Evolutionary conservation across 2,888 invertebrate species (phyloP), one percentile per base, ranked within the genome.

Genomic region (Carpatolechia fugitivella): DNA sequence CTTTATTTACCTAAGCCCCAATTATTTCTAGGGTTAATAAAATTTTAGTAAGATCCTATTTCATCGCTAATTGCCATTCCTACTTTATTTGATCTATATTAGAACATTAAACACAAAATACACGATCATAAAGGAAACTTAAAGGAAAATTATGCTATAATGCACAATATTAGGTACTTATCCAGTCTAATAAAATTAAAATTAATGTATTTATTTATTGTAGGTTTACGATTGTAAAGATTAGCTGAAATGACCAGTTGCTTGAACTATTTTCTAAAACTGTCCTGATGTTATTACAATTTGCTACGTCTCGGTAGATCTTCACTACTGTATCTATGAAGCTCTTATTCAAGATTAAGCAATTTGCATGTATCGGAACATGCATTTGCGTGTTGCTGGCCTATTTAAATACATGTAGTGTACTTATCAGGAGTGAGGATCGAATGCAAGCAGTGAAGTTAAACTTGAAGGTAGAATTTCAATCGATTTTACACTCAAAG

Each of bases 391-490:
- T 72, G 74, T 72, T 61, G 53, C 58, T 56, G 58, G 65, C 60
- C 65, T 63, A 78, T 84, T 81, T 81, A 75, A 82, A 80, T 80
- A 18, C 18, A 18, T 20, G 18, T 11, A 79, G 40, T 20, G 18
- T 11, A 79, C 74, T 81, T 78, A 82, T 84, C 80, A 60, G 68
- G 24, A 13, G 6, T 20, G n/a, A 6, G 44, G 44, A 44, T 44
- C 44, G n/a, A 5, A 3, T 18, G 8, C 13, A 8, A 24, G 44
- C 44, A 11, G 44, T 20, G 0, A 20, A 24, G 7, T 11, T 41
- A 44, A 24, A 13, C 10, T 13, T 7, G 24, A 44, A 29, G 44
- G 40, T 10, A 24, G 6, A 24, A 4, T 24, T 24, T 4, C 24
- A 6, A 24, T 24, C 24, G 24, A 24, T 24, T 24, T 24, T 24